These are phyloP conservation scores for Nannospalax galili DNA, from an alignment of 2,113 vertebrate genomes.

Conservation along the genomic window DNA sequence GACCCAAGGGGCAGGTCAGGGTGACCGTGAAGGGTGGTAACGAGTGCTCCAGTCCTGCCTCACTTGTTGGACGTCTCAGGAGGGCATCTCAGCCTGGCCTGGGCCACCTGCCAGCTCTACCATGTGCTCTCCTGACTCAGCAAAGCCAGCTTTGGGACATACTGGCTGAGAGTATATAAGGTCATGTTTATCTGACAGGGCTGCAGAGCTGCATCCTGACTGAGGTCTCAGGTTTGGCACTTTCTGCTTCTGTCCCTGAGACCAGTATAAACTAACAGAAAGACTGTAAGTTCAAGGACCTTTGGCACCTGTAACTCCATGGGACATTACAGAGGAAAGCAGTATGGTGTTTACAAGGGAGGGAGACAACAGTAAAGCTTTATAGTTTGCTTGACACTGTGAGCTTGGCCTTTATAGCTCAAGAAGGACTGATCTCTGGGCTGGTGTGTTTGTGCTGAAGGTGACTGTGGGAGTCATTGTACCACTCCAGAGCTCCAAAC, in stretches of 20 bases:
- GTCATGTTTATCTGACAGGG: background rate
- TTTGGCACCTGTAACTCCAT: fast-evolving
- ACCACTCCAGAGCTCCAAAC: background rate
- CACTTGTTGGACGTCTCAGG: background rate
- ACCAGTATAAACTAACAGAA: background rate
- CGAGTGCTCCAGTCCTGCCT: background rate
- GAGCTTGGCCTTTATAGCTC: background rate
- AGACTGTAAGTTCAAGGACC: background rate
- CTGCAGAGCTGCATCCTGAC: background rate
- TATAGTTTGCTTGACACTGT: background rate
- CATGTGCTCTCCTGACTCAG: background rate
- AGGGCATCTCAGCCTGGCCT: background rate
- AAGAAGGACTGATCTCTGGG: background rate
- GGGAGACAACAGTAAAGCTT: background rate
- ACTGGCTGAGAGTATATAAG: background rate
- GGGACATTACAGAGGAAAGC: background rate
- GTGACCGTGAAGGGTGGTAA: background rate
- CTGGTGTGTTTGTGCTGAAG: background rate
- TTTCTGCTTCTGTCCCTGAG: background rate
- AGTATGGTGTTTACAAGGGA: background rate
- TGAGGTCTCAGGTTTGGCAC: background rate
- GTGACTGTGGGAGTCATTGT: background rate
- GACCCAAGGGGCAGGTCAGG: background rate
- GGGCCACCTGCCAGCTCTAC: background rate
- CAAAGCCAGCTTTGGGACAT: background rate